Percentiles rank a stretch among this genome's conserved stretches.
Conservation (phyloP, 2,888 invertebrate species). For the Tachina grossa region DNA sequence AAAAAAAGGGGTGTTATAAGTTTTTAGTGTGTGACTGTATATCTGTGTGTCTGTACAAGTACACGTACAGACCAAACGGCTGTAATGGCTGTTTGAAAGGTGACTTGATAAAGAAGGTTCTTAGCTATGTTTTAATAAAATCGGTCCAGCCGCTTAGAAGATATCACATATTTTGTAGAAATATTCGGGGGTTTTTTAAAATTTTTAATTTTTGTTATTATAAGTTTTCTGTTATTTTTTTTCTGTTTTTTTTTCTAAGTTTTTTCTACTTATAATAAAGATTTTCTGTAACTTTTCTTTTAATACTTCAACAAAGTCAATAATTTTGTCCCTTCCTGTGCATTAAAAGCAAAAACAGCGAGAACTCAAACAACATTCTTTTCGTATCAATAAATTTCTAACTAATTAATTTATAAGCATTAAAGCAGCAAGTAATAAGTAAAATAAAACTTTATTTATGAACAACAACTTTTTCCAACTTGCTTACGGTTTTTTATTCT, state of each 20-base stretch:
- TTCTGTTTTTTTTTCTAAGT: background rate
- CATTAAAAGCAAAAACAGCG: background rate
- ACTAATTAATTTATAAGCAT: background rate
- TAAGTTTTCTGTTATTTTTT: too few species aligned
- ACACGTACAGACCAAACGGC: too few species aligned
- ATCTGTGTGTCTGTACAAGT: too few species aligned
- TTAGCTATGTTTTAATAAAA: too few species aligned
- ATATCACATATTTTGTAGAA: too few species aligned
- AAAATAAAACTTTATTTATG: constrained; percentile 7
- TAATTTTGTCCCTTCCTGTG: background rate
- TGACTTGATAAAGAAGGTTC: too few species aligned
- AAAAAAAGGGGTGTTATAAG: too few species aligned
- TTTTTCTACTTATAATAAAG: background rate
- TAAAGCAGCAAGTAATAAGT: background rate
- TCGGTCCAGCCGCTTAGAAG: too few species aligned
- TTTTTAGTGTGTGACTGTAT: too few species aligned
- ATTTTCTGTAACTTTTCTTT: background rate
- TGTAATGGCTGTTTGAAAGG: too few species aligned
- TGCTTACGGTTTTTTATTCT: background rate
- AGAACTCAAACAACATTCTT: background rate
- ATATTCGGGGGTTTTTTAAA: too few species aligned
- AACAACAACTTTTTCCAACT: background rate
- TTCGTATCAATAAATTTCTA: background rate
- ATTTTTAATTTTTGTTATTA: too few species aligned
- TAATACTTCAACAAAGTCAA: background rate